A percentile compares a stretch with the other conserved stretches of the same genome.
Conservation (phyloP, 2,113 vertebrate species). For the Plotosus lineatus region DNA sequence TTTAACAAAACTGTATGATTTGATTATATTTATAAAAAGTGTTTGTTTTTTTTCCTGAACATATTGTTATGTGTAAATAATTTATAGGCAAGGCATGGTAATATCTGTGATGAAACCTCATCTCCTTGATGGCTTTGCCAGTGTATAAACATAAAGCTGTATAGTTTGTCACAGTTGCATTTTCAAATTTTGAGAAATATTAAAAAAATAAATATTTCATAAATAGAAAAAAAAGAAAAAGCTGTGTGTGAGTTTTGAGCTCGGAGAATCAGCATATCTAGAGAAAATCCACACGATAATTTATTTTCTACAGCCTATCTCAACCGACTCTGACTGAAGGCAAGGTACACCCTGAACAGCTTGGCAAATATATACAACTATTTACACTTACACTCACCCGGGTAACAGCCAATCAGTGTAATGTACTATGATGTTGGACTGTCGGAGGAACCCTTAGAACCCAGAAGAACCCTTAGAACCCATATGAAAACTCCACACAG, state of each 20-base stretch:
- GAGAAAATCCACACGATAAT: no score
- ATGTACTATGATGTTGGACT: no score
- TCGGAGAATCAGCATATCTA: no score
- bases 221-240: constrained; percentile 57
- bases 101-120: constrained; percentile 47
- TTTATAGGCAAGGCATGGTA: constrained; percentile 26
- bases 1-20: background rate
- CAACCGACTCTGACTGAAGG: no score
- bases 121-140: constrained; percentile 53
- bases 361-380: no score
- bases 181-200: constrained; percentile 69
- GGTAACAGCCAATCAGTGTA: no score
- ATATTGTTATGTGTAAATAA: constrained; percentile 64
- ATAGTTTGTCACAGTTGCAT: constrained; percentile 56
- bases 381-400: no score
- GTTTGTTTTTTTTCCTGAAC: constrained; percentile 12
- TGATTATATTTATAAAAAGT: constrained; percentile 9
- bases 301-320: no score
- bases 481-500: no score
- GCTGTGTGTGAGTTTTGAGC: background rate
- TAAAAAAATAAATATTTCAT: constrained; percentile 62
- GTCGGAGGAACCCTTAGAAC: no score
- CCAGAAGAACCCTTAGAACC: no score
- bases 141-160: constrained; percentile 61
- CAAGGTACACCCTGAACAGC: no score